phyloP scores from a whole-genome alignment of 1,140 invertebrate genomes.

The Triops longicaudatus region DNA sequence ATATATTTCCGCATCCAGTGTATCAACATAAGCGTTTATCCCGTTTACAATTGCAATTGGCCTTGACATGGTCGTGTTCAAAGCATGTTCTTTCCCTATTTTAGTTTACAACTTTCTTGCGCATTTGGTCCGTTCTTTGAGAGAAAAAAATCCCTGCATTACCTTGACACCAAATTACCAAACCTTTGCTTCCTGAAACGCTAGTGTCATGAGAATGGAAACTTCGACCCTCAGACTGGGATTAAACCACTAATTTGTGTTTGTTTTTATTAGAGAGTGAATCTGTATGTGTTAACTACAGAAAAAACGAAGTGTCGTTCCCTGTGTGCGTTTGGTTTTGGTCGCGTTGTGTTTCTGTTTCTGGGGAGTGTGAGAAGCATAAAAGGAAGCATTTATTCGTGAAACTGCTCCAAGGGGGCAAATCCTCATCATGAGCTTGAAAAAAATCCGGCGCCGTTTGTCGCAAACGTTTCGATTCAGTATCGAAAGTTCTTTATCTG shows the following conservation, averaged over 20 bases:
- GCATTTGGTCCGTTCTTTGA: background rate
- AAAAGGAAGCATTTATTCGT: background rate
- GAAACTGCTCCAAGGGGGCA: background rate
- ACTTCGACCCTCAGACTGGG: no score
- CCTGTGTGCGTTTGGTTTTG: slow-evolving; percentile 2
- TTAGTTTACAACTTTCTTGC: background rate
- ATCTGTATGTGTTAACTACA: no score
- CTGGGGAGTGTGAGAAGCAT: background rate
- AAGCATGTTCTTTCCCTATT: background rate
- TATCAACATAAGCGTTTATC: no score
- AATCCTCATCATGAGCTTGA: slow-evolving; percentile 37
- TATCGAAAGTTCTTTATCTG: slow-evolving; percentile 43
- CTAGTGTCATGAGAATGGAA: no score
- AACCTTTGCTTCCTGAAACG: no score
- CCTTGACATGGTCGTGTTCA: slow-evolving; percentile 5
- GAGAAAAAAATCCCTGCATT: background rate
- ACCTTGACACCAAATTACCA: background rate
- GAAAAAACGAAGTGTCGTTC: background rate
- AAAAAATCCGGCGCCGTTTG: slow-evolving; percentile 44
- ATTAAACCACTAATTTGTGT: no score
- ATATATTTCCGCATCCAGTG: no score
- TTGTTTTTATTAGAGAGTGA: no score
- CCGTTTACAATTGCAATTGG: background rate
- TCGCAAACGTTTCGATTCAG: slow-evolving; percentile 43
- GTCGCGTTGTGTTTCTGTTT: background rate